Evolutionary conservation across 2,797 vertebrate genomes (phyloP).

Genomic region (Neosilurus mollespiculum): DNA sequence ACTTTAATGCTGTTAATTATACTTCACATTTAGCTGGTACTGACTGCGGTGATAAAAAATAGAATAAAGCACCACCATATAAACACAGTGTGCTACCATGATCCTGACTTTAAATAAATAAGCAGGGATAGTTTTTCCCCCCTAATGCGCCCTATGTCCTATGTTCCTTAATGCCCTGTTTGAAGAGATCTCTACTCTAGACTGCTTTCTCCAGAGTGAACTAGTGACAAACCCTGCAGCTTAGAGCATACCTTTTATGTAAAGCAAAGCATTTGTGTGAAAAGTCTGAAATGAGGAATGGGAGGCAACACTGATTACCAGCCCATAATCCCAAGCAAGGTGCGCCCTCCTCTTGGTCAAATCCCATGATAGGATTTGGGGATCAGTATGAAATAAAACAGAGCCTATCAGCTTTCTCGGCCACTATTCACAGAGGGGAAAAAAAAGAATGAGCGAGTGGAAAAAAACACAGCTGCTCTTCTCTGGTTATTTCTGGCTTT

Average conservation of each 20-base stretch:
- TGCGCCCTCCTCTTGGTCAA: slow-evolving; percentile 53
- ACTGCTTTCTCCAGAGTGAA: slow-evolving; percentile 37
- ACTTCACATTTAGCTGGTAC: slow-evolving; percentile 4
- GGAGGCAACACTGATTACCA: slow-evolving; percentile 42
- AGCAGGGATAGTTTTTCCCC: not conserved
- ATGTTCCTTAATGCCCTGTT: no score
- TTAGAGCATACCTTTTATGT: not conserved
- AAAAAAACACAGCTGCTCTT: slow-evolving; percentile 7
- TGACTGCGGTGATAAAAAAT: slow-evolving; percentile 8
- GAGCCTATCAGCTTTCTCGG: slow-evolving; percentile 47
- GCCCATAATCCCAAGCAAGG: slow-evolving; percentile 66
- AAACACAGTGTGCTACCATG: not conserved
- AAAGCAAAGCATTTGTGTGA: slow-evolving; percentile 29
- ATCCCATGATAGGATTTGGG: slow-evolving; percentile 57
- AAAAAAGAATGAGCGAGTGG: not conserved
- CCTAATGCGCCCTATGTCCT: not conserved
- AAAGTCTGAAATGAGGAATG: slow-evolving; percentile 25
- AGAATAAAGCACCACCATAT: not conserved
- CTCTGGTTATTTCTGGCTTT: slow-evolving; percentile 58
- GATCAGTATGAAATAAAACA: slow-evolving; percentile 57
- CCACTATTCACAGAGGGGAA: slow-evolving; percentile 20
- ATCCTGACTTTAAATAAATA: slow-evolving; percentile 6
- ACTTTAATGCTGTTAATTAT: slow-evolving; percentile 1
- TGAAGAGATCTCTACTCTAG: slow-evolving; percentile 8
- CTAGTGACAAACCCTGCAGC: slow-evolving; percentile 16